These are phyloP conservation scores for Melopsittacus undulatus DNA, from an alignment of 2,797 vertebrate species.

Conservation along the genomic window DNA sequence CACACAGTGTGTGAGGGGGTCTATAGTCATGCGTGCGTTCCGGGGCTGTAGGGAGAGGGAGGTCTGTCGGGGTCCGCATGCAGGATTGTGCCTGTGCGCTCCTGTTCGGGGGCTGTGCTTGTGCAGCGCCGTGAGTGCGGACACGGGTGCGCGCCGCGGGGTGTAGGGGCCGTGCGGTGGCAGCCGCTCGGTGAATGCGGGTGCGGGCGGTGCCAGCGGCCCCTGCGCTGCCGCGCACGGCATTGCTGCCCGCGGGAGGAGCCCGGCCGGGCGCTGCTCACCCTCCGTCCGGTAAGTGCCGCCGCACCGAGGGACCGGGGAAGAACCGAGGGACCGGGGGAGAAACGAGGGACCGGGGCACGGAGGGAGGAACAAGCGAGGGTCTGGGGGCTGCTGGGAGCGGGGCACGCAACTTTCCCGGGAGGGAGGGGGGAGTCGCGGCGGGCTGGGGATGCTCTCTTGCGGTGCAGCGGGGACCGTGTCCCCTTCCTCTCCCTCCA, in stretches of 20 bases:
- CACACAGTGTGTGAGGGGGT: background rate
- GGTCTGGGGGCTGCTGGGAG: background rate
- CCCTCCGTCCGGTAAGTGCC: conserved; percentile 53
- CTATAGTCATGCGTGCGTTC: background rate
- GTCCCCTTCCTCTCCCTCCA: background rate
- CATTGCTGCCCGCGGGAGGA: background rate
- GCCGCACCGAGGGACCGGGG: background rate
- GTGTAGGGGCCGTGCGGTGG: background rate
- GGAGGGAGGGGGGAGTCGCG: background rate
- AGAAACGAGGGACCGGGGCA: background rate
- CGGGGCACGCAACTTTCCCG: background rate
- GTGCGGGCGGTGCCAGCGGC: background rate
- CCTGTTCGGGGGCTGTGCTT: background rate
- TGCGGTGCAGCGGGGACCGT: no score
- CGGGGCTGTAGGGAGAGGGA: background rate
- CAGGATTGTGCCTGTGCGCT: background rate
- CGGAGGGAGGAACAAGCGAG: background rate
- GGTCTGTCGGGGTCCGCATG: background rate
- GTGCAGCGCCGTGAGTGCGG: background rate
- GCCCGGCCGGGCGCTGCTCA: background rate
- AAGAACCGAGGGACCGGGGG: background rate
- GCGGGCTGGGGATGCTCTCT: background rate
- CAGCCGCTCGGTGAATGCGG: background rate
- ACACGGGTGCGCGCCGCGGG: background rate
- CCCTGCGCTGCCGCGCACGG: background rate